Evolutionary conservation across 2,797 vertebrate species (phyloP).

Genomic region (Erethizon dorsatum): DNA sequence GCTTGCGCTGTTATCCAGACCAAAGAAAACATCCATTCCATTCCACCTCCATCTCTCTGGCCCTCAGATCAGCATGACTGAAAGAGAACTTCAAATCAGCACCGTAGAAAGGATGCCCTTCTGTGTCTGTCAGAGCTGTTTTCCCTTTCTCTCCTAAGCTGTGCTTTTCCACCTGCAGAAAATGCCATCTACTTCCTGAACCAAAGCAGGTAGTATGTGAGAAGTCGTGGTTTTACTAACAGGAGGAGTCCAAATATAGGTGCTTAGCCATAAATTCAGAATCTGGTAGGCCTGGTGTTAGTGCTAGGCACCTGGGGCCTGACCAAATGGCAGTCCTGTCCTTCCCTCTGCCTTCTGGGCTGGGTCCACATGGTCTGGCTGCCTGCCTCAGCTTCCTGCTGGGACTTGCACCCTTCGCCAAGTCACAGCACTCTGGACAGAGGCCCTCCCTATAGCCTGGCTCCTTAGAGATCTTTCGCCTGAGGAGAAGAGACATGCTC

Average conservation of each 20-base stretch:
- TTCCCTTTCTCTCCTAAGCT: slow-evolving; percentile 1
- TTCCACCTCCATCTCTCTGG: not conserved
- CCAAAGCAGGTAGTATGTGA: not conserved
- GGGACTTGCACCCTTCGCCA: slow-evolving; percentile 31
- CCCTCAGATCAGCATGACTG: not conserved
- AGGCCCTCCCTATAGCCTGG: not conserved
- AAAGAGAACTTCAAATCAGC: not conserved
- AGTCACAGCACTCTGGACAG: slow-evolving; percentile 28
- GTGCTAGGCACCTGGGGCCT: slow-evolving; percentile 78
- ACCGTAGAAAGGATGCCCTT: not conserved
- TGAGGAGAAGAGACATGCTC: slow-evolving; percentile 34
- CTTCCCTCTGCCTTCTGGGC: slow-evolving; percentile 46
- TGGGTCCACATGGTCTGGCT: slow-evolving; percentile 74
- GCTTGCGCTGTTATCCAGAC: not conserved
- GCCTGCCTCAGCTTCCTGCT: slow-evolving; percentile 71
- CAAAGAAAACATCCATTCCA: not conserved
- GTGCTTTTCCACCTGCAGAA: slow-evolving; percentile 66
- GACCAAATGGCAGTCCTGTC: slow-evolving; percentile 81
- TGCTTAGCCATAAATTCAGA: slow-evolving; percentile 72
- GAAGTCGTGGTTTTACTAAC: not conserved
- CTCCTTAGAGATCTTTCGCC: slow-evolving; percentile 61
- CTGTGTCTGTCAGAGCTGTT: not conserved
- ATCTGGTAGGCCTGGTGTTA: slow-evolving; percentile 79
- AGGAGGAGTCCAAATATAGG: slow-evolving; percentile 75
- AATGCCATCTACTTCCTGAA: slow-evolving; percentile 46